Evolutionary conservation across 2,113 vertebrate genomes (phyloP).

Genomic region (Entelurus aequoreus): DNA sequence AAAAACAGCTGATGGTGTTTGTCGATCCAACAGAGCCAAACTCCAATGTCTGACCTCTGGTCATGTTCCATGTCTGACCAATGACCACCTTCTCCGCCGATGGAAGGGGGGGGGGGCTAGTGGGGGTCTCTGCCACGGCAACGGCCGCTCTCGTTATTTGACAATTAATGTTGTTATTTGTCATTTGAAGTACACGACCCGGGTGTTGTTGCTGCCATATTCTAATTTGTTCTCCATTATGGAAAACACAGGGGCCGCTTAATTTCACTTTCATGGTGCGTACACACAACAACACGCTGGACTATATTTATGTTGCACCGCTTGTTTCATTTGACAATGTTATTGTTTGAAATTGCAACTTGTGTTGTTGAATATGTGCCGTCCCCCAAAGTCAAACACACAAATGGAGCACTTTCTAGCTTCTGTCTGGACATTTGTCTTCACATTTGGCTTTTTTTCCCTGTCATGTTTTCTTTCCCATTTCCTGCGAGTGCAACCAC

Average conservation of each 20-base stretch:
- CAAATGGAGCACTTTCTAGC: neutral
- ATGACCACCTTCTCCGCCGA: constrained; percentile 40
- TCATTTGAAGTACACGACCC: constrained; percentile 66
- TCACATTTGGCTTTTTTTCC: constrained; percentile 16
- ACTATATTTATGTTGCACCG: constrained; percentile 15
- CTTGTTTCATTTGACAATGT: neutral
- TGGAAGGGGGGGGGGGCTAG: constrained; percentile 28
- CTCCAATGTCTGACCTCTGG: constrained; percentile 45
- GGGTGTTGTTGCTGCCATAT: constrained; percentile 69
- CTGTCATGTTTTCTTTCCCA: constrained; percentile 58
- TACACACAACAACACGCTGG: constrained; percentile 62
- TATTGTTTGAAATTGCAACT: constrained; percentile 5
- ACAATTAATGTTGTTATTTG: constrained; percentile 78
- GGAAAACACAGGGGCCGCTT: constrained; percentile 72
- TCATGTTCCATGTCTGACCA: constrained; percentile 69
- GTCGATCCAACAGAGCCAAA: constrained; percentile 42
- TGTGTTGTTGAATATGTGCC: neutral
- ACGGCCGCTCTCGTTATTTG: constrained; percentile 67
- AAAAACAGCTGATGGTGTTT: constrained; percentile 52
- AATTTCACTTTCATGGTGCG: constrained; percentile 73
- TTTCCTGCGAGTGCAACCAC: constrained; percentile 53
- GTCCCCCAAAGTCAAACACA: neutral
- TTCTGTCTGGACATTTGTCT: constrained; percentile 1
- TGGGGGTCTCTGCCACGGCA: constrained; percentile 54
- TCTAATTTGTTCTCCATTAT: constrained; percentile 77